Evolutionary conservation across 2,888 invertebrate species (phyloP), one percentile per base, ranked within the genome.

Genomic region (Tenthredo mesomela): DNA sequence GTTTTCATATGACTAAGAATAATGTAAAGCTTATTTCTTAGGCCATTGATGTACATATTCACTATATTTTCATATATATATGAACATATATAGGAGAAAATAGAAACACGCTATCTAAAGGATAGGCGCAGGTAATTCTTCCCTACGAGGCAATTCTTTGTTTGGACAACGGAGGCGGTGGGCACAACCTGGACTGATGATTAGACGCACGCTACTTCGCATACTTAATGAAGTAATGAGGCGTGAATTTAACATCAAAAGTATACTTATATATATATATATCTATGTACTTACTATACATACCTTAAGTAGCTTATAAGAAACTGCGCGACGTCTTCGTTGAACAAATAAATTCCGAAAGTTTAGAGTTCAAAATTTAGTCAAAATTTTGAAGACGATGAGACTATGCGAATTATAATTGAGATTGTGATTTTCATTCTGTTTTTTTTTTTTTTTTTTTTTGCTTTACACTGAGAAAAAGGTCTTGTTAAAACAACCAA

Each of bases 181-280:
- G 15, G 61, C 40, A 80, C 58, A 61, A 80, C 80, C 21, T n/a
- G 80, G 54, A 61, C 58, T n/a, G 80, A 61, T 80, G 58, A 80
- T 77, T 80, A 80, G 37, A 15, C 80, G 58, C 80, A 80, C 58
- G 80, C 40, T 61, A 80, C 61, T n/a, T 80, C 29, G 80, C 80
- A 80, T 80, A 77, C 58, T 50, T 37, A 61, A 80, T 61, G 58
- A 80, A 40, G 61, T 54, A 77, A 77, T 77, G 54, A 50, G 33
- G 29, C 77, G 33, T 77, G 77, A 54, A 40, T 77, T 50, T 29
- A 29, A 25, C 18, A 5, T 33, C 47, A 54, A 73, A 21, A 71
- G 10, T 73, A 73, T 43, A 43, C 2, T 2, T 29, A 29, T 29
- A 33, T 73, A 73, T 43, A 43, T 29, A 29, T 29, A 29, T 29